Conservation (phyloP, 2,888 invertebrate species). For the Homarus gammarus region DNA sequence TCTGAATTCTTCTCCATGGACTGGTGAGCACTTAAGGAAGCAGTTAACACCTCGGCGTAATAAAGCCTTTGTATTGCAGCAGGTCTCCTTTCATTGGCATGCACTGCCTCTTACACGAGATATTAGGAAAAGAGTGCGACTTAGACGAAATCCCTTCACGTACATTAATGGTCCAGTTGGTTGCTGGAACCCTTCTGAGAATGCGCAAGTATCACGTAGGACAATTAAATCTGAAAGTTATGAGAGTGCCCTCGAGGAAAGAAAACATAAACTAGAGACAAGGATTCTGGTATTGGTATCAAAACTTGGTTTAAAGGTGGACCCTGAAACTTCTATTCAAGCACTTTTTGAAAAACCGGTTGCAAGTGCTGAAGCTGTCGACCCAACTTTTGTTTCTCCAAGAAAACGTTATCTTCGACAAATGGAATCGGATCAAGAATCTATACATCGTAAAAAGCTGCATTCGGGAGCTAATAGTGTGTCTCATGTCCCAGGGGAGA, state of each 20-base stretch:
- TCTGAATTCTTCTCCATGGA: constrained; percentile 93
- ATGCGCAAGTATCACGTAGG: background rate
- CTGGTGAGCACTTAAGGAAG: constrained; percentile 94
- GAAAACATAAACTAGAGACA: constrained; percentile 49
- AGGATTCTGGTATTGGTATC: constrained; percentile 36
- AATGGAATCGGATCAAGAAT: constrained; percentile 67
- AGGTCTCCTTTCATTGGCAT: constrained; percentile 17
- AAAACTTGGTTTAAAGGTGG: constrained; percentile 51
- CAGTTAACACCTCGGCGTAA: constrained; percentile 84
- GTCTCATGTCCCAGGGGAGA: constrained; percentile 34
- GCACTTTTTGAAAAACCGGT: constrained; percentile 55
- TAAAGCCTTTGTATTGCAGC: constrained; percentile 23
- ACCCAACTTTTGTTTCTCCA: constrained; percentile 70
- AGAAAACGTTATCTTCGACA: constrained; percentile 69
- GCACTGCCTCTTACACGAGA: background rate
- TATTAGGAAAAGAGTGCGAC: constrained; percentile 1
- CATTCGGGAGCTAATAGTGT: constrained; percentile 58
- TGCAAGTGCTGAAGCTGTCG: constrained; percentile 41
- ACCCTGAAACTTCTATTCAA: constrained; percentile 41
- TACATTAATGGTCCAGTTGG: constrained; percentile 14
- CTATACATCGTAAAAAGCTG: constrained; percentile 63
- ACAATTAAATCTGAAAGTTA: constrained; percentile 23
- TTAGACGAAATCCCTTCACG: constrained; percentile 64
- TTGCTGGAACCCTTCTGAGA: constrained; percentile 6
- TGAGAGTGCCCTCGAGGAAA: constrained; percentile 25